Percentiles rank a stretch among this genome's conserved stretches.
These are phyloP conservation scores for Geothlypis trichas DNA, from an alignment of 2,113 vertebrate genomes.

Conservation along the genomic window DNA sequence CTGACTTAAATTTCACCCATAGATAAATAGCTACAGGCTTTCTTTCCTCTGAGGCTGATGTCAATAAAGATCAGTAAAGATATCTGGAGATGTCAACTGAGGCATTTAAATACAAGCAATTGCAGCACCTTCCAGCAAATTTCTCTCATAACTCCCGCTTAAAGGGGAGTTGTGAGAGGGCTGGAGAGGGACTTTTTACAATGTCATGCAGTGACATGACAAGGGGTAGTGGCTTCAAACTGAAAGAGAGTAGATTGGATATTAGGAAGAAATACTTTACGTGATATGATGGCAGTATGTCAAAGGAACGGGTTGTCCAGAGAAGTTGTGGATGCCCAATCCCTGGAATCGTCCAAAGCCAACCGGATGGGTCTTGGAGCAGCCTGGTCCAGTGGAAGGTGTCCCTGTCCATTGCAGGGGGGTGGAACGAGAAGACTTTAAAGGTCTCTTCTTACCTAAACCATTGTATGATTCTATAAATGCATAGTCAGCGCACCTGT, in stretches of 20 bases:
- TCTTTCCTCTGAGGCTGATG: not conserved
- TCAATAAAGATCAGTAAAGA: not conserved
- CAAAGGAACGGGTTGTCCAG: not conserved
- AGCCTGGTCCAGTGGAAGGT: not conserved
- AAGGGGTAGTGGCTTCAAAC: not conserved
- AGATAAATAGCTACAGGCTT: not conserved
- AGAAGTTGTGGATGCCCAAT: not conserved
- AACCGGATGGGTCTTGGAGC: not conserved
- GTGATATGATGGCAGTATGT: not conserved
- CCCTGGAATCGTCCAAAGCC: not conserved
- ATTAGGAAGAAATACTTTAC: not conserved
- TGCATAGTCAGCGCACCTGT: not conserved
- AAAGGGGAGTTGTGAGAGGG: not conserved
- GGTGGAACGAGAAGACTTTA: not conserved
- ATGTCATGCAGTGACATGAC: not conserved
- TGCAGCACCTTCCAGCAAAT: not conserved
- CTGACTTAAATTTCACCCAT: not conserved
- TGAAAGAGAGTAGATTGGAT: not conserved
- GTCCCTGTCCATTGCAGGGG: not conserved
- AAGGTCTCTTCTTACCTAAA: not conserved
- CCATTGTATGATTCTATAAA: not conserved
- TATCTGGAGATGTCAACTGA: not conserved
- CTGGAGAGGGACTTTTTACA: not conserved
- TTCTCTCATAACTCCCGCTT: too few relatives aligned
- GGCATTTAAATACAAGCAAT: not conserved